These are phyloP conservation scores for Cerceris ruficornis DNA, from an alignment of 2,888 invertebrate genomes.

Conservation along the genomic window DNA sequence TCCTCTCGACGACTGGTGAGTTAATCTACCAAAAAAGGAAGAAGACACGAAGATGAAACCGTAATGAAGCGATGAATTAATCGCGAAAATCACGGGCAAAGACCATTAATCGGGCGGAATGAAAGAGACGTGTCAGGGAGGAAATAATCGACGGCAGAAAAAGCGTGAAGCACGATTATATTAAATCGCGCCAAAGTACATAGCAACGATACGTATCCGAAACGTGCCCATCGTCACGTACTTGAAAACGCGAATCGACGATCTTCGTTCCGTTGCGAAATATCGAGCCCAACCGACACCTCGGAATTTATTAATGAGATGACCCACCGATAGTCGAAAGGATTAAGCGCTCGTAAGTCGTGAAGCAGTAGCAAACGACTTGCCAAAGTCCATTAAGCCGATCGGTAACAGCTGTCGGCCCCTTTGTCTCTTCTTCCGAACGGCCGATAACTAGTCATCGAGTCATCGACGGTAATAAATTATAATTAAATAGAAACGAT, in stretches of 20 bases:
- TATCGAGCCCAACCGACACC: constrained; percentile 45
- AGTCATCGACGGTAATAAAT: constrained; percentile 45
- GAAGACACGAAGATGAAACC: too few species aligned
- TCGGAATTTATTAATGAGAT: constrained; percentile 58
- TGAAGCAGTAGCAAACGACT: constrained; percentile 42
- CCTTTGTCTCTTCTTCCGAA: constrained; percentile 46
- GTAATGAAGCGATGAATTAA: too few species aligned
- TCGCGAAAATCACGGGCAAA: too few species aligned
- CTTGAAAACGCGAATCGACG: neutral
- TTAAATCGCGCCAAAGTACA: constrained; percentile 1
- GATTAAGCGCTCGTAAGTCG: constrained; percentile 44
- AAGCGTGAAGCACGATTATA: neutral
- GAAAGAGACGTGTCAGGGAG: neutral
- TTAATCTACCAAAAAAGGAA: too few species aligned
- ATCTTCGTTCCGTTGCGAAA: constrained; percentile 29
- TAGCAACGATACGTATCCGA: neutral
- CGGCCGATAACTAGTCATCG: constrained; percentile 49
- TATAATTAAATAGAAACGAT: constrained; percentile 35
- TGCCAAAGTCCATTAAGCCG: constrained; percentile 60
- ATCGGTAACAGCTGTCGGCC: constrained; percentile 53
- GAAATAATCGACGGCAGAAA: neutral
- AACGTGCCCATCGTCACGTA: constrained; percentile 11
- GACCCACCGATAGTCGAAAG: constrained; percentile 51
- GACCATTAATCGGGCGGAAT: neutral
- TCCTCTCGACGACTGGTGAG: too few species aligned